Evolutionary conservation across 1,140 invertebrate species (phyloP), one percentile per base, ranked within the genome.

Genomic region (Drosophila parabipectinata): DNA sequence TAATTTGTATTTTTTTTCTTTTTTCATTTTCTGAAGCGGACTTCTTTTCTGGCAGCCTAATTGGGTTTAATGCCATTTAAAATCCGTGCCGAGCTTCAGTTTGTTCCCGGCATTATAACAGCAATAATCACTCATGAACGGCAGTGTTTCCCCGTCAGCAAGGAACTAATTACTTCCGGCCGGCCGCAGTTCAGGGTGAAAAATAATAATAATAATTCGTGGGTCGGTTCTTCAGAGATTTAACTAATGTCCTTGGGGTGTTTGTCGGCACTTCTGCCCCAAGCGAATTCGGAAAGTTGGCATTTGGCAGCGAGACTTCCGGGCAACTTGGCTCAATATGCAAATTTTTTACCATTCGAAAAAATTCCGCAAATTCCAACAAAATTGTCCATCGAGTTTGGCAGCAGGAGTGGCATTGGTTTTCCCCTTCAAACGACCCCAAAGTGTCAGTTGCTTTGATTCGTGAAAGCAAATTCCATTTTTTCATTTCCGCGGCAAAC

Each of bases 161-260:
- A 18, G 48, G 48, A 53, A 82, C 75, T 82, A 87, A 87, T 87
- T 87, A 82, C 73, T 76, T 87, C 82, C 82, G 78, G 47, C 52
- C 51, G 50, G 24, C 45, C 48, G 30, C 28, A 18, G 51, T 26
- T 4, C 26, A 14, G 30, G 30, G 51, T 62, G 34, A 39, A 58
- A 63, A 50, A 34, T 18, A 45, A 28, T 18, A 37, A 32, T 44
- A 41, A 66, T 63, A 44, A 68, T 68, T 69, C 54, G 21, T 32
- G 44, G 18, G 32, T 30, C 37, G 30, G 55, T 57, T 53, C 5
- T 10, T 26, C 3, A 10, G 2, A 48, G 26, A 32, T 21, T 44
- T 41, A 39, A 2, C 60, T 57, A 58, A 74, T 80, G 53, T 59
- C 54, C 71, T n/a, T 28, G 12, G 26, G 32, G 12, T 47, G 32